Base-by-base conservation (phyloP, 2,797 vertebrate species). In the Spatula clypeata region DNA sequence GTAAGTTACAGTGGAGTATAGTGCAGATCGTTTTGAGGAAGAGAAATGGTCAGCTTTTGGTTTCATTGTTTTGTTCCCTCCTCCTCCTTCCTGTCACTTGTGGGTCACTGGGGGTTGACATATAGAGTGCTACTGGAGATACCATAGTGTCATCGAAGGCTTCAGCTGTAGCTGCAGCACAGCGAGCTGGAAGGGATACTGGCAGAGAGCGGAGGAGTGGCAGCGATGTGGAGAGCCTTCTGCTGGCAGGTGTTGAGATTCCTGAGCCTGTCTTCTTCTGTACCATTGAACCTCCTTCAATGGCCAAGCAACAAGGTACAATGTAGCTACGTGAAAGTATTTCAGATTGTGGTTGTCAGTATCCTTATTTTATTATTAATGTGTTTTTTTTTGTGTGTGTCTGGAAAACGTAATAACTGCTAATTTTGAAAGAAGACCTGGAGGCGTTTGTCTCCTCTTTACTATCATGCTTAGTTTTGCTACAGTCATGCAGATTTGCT, bases 251-350 rank as follows among this genome's bases (percentile, higher is more conserved):
- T 1, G 99, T 99, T 73, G 99, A 99, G 91, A 95, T 99, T 69
- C 99, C 99, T 24, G 99, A 99, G 26, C 99, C 99, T 0, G 99
- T 99, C 66, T 99, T 99, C 98, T 99, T 99, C 97, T 99, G 99
- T 97, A 99, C 99, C 34, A 99, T 99, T 90, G 99, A 99, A 49
- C 99, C 99, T 1, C 99, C 99, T n/a, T 99, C 99, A 38, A 49
- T 99, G 98, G 97, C 99, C 90, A 99, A 98, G 95, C 99, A 99
- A 85, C 95, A 98, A 91, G 99, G 99, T 99, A 91, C 21, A 44
- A 0, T 2, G 1, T 54, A 72, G 27, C 26, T 79, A 13, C 26
- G 16, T 64, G 10, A 17, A 14, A 42, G 1, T 9, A 18, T 65
- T 86, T 72, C 32, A 86, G 34, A 16, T 51, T 10, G 7, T 66